Evolutionary conservation across 2,888 invertebrate genomes (phyloP).

Genomic region (Spicauda simplicius): DNA sequence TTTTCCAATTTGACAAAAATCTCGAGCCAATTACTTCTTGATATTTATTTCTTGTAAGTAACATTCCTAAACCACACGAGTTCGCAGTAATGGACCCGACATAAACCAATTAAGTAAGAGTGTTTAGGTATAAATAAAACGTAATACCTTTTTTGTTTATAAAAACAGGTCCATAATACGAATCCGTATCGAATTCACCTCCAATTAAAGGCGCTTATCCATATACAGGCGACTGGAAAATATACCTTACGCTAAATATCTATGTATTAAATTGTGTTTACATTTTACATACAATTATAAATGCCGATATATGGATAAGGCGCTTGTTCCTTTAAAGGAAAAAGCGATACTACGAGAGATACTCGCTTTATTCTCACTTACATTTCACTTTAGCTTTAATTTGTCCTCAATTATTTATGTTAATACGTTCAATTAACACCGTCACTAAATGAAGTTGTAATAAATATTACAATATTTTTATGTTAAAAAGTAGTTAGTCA

Average conservation of each 20-base stretch:
- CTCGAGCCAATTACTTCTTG: neutral
- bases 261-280: neutral
- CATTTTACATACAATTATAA: conserved; percentile 1
- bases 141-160: neutral
- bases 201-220: conserved; percentile 20
- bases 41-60: neutral
- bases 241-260: neutral
- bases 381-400: no score
- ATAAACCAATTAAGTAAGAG: neutral
- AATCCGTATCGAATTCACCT: conserved; percentile 1
- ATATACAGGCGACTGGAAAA: conserved; percentile 14
- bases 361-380: conserved; percentile 28
- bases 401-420: no score
- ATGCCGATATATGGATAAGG: conserved; percentile 27
- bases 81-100: neutral
- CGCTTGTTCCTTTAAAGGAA: conserved; percentile 31
- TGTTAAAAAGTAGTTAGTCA: neutral
- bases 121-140: neutral
- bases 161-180: conserved; percentile 12
- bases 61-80: neutral
- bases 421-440: no score
- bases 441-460: no score
- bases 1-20: conserved; percentile 2
- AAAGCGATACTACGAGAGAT: conserved; percentile 34
- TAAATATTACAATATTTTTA: neutral